Evolutionary conservation across 2,113 vertebrate species (phyloP), one percentile per base, ranked within the genome.

Genomic region (Herpetotheres cachinnans): DNA sequence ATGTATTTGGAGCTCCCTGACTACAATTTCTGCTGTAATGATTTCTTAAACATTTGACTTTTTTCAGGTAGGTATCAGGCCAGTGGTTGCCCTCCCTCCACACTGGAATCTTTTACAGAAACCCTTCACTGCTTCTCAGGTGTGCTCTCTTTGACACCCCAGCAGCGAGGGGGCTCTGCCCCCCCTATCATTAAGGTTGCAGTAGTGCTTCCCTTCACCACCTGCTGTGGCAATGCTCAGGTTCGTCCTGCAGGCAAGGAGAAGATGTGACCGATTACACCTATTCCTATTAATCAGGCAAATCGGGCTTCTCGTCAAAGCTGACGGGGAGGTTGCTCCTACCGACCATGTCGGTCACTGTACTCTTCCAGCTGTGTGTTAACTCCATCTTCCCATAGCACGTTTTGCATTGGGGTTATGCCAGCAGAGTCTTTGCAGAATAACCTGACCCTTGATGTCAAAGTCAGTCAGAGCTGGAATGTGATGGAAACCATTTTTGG

Each of bases 271-370:
- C 29, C 3, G 2, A 16, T 65, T 44, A 42, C 2, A 3, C 8
- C 14, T 55, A 0, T n/a, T 91, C 47, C 47, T 82, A 20, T 40
- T 63, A 36, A 67, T 52, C 42, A 63, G 54, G 42, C 11, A 66
- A 80, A 50, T 7, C 36, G 69, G 58, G 13, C 52, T 93, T 82
- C 16, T 29, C 17, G 34, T 90, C 66, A 73, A 49, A 83, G 67
- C 15, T 49, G n/a, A 54, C 29, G 5, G 16, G 16, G 26, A 58
- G 26, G 22, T 44, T 67, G 47, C 32, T 62, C 10, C 42, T 62
- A 7, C 32, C 0, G 1, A 9, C 27, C 2, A 0, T 38, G 6
- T 79, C 0, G 0, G 21, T 72, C 30, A 14, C 26, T 8, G 6
- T 40, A 86, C 36, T 73, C 7, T 55, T 70, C 42, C n/a, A 77